Evolutionary conservation across 2,888 invertebrate species (phyloP), one percentile per base, ranked within the genome.

Genomic region (Drosophila barbarae): DNA sequence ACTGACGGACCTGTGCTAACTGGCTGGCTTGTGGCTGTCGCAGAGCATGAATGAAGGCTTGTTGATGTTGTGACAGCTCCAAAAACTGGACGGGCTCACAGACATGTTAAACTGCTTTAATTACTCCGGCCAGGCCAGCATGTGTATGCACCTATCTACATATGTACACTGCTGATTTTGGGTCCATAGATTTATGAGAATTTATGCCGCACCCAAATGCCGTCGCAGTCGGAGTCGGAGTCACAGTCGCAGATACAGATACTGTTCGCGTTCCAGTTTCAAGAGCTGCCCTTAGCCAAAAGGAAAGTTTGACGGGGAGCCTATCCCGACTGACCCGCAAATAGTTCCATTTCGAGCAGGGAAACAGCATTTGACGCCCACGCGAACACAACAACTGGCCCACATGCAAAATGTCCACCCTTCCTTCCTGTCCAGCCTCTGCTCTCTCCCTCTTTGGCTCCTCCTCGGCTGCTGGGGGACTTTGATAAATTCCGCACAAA

Each of bases 21-120:
- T 70, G 64, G 60, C 70, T 66, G 56, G 65, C 71, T 67, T 52
- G 52, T 68, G 69, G 42, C 75, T 78, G 82, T 81, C 79, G 76
- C 77, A 50, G 71, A 53, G 77, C 71, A 79, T 80, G 79, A 80
- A 80, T 80, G 82, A 80, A 80, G 79, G 79, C 79, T 82, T 82
- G 82, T 82, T 80, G 79, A 80, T 80, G 75, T 80, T 80, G 79
- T 80, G 79, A 80, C 79, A 80, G 79, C 79, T 75, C 77, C 77
- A 71, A 73, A 79, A 79, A 73, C 79, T 82, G 75, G 72, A 77
- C 74, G 76, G 47, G 36, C 64, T 39, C 64, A 51, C 56, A 72
- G 80, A 83, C 77, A 81, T 81, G 80, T 81, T 83, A 74, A 83
- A 77, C 83, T 83, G 83, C 83, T 83, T 81, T 81, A 81, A 81